Evolutionary conservation across 2,797 vertebrate genomes (phyloP).

Genomic region (Zonotrichia albicollis): DNA sequence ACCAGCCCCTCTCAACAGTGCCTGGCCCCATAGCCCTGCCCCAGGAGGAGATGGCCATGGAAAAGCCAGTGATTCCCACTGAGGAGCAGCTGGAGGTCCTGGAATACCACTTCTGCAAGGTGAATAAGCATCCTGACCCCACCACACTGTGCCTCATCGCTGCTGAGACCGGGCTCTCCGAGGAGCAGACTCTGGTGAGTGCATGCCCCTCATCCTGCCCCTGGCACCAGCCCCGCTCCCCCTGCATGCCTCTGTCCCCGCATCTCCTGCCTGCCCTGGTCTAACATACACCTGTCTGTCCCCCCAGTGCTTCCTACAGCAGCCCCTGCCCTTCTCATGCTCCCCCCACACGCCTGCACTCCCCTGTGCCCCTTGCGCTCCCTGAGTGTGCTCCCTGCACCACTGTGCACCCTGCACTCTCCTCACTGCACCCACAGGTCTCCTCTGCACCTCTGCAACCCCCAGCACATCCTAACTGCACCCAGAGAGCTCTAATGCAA

Average conservation of each 20-base stretch:
- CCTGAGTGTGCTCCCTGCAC: neutral
- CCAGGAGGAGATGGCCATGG: conserved; percentile 58
- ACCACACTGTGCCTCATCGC: conserved; percentile 88
- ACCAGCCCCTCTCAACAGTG: neutral
- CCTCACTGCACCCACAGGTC: neutral
- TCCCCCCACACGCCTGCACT: accelerated
- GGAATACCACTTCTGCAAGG: conserved; percentile 89
- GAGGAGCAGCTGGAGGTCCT: conserved; percentile 87
- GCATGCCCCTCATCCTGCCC: neutral
- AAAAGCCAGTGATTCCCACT: conserved; percentile 72
- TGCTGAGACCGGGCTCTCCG: conserved; percentile 87
- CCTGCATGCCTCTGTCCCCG: neutral
- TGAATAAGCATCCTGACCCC: conserved; percentile 84
- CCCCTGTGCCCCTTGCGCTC: neutral
- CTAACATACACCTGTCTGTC: accelerated
- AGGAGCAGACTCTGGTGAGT: conserved; percentile 87
- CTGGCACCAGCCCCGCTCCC: neutral
- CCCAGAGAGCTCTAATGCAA: neutral
- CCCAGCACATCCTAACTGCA: neutral
- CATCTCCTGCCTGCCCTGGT: neutral
- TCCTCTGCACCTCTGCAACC: neutral
- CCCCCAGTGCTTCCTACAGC: neutral
- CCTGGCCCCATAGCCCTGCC: neutral
- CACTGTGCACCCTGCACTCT: neutral
- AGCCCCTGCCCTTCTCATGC: neutral